These are phyloP conservation scores for Callionymus lyra DNA, from an alignment of 2,113 vertebrate genomes.

Conservation along the genomic window DNA sequence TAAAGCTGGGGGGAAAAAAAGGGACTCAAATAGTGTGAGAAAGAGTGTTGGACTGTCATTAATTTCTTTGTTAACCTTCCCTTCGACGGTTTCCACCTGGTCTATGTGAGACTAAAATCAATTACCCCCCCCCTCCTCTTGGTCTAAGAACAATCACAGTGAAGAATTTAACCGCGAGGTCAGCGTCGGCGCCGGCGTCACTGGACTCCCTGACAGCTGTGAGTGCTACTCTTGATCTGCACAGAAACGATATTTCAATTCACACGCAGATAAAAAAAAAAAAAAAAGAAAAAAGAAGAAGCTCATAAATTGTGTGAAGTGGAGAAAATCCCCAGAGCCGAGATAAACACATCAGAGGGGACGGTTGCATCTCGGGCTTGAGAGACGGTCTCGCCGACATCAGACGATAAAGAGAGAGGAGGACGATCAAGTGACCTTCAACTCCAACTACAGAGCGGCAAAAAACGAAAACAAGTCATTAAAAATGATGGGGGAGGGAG, in stretches of 20 bases:
- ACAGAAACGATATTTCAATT: slow-evolving; percentile 5
- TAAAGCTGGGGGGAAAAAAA: too few relatives aligned
- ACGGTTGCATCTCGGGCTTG: slow-evolving; percentile 7
- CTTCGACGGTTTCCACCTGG: too few relatives aligned
- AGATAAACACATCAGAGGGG: background rate
- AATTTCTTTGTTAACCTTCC: too few relatives aligned
- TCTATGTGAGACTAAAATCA: too few relatives aligned
- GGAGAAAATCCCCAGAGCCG: slow-evolving; percentile 16
- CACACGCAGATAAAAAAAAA: slow-evolving; percentile 7
- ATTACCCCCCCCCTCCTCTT: too few relatives aligned
- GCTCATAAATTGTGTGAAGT: slow-evolving; percentile 16
- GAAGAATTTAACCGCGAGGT: too few relatives aligned
- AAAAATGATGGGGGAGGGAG: slow-evolving; percentile 13
- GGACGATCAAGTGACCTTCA: slow-evolving; percentile 17
- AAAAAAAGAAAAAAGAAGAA: background rate
- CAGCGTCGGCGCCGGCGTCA: too few relatives aligned
- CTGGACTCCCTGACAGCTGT: background rate
- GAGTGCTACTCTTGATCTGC: background rate
- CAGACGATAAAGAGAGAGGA: slow-evolving; percentile 15
- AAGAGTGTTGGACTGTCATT: too few relatives aligned
- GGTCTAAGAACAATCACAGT: too few relatives aligned
- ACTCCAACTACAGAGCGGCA: slow-evolving; percentile 8
- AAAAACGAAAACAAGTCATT: slow-evolving; percentile 34
- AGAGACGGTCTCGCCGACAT: slow-evolving; percentile 10
- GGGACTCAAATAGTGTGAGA: too few relatives aligned